Percentiles rank a stretch among this genome's conserved stretches.
Evolutionary conservation across 2,888 invertebrate species (phyloP).

Genomic region (Tiliacea citrago): DNA sequence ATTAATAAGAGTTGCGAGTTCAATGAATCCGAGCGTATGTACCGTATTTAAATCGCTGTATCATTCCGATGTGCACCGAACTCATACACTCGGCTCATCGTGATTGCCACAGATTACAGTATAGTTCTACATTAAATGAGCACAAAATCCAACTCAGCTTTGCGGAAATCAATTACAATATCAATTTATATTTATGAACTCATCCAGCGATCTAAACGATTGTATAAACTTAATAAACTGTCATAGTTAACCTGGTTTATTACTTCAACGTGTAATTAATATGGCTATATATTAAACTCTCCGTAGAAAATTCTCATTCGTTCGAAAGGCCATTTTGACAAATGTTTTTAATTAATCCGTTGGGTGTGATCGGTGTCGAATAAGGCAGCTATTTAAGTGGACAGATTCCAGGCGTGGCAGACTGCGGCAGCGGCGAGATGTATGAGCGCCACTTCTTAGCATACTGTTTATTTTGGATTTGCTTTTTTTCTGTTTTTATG

Average conservation of each 20-base stretch:
- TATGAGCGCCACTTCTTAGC: conserved; percentile 76
- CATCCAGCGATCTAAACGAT: conserved; percentile 75
- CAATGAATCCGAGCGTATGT: conserved; percentile 84
- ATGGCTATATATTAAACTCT: conserved; percentile 75
- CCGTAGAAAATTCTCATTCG: conserved; percentile 79
- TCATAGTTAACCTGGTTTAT: conserved; percentile 81
- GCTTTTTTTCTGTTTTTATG: conserved; percentile 63
- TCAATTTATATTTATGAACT: conserved; percentile 77
- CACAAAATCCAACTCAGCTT: conserved; percentile 73
- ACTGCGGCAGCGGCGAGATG: conserved; percentile 74
- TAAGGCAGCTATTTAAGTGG: conserved; percentile 81
- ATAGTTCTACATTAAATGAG: conserved; percentile 71
- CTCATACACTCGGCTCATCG: conserved; percentile 69
- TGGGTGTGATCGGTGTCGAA: conserved; percentile 82
- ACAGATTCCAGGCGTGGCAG: conserved; percentile 84
- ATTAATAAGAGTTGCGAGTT: conserved; percentile 89
- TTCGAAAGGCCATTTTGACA: conserved; percentile 83
- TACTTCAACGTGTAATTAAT: conserved; percentile 81
- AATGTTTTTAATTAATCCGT: conserved; percentile 87
- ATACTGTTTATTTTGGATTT: conserved; percentile 73
- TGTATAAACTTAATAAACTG: conserved; percentile 80
- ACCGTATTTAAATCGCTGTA: conserved; percentile 81
- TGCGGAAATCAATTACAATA: conserved; percentile 79
- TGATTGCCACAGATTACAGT: conserved; percentile 72
- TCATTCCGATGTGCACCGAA: conserved; percentile 76